phyloP scores from a whole-genome alignment of 2,113 vertebrate genomes.

The Pundamilia nyererei region DNA sequence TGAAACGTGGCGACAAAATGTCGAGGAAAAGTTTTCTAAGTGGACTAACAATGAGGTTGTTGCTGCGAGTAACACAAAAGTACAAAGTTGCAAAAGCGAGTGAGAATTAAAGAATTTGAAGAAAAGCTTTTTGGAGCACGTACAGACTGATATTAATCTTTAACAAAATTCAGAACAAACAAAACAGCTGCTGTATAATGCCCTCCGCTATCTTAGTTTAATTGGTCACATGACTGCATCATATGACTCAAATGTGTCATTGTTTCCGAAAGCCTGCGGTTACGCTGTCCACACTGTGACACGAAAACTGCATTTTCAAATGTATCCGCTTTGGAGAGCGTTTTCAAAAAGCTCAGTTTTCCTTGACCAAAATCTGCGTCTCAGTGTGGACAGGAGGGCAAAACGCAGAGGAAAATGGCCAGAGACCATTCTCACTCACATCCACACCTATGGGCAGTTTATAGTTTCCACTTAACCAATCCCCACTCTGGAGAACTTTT shows the following conservation, averaged over 20 bases:
- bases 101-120: no score
- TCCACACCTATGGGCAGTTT: background rate
- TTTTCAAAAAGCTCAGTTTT: background rate
- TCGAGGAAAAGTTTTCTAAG: no score
- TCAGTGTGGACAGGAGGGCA: background rate
- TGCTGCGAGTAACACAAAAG: no score
- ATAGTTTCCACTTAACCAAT: background rate
- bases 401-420: background rate
- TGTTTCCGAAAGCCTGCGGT: background rate
- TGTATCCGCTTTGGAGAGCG: background rate
- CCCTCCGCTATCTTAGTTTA: background rate
- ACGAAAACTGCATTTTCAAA: background rate
- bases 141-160: no score
- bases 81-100: no score
- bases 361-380: rapidly evolving
- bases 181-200: background rate
- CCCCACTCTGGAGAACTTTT: background rate
- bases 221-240: background rate
- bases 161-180: background rate
- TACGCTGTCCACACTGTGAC: background rate
- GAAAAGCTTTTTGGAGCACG: no score
- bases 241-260: background rate
- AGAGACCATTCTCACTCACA: background rate
- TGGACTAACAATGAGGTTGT: no score
- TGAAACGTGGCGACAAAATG: no score